phyloP scores from a whole-genome alignment of 2,797 vertebrate genomes.

The Natrix natrix region DNA sequence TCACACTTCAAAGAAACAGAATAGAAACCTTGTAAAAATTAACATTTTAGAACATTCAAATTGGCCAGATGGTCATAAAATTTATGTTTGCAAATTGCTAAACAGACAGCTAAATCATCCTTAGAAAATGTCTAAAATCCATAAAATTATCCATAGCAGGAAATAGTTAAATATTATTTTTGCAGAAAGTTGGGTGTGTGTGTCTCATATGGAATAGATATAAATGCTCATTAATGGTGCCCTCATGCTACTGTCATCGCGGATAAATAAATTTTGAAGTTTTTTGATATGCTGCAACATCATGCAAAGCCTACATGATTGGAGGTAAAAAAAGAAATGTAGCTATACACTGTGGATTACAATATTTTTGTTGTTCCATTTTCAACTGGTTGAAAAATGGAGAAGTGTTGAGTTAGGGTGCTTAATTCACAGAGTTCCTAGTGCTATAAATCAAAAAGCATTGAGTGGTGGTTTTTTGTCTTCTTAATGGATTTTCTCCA shows the following conservation, averaged over 20 bases:
- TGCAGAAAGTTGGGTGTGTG: not conserved
- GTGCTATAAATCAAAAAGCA: not conserved
- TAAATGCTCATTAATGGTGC: not conserved
- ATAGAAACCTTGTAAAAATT: constrained; percentile 18
- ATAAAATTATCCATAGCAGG: not conserved
- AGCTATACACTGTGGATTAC: too few species aligned
- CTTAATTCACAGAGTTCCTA: not conserved
- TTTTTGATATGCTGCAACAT: not conserved
- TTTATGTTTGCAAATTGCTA: constrained; percentile 3
- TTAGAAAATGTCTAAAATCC: constrained; percentile 10
- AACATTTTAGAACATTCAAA: not conserved
- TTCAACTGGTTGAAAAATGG: not conserved
- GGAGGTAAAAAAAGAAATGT: not conserved
- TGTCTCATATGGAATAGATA: not conserved
- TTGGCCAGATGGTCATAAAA: not conserved
- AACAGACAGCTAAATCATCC: constrained; percentile 26
- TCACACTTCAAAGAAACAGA: constrained; percentile 40
- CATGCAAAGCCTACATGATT: not conserved
- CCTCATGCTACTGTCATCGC: not conserved
- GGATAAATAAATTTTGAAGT: not conserved
- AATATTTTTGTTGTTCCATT: not conserved
- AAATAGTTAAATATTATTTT: not conserved
- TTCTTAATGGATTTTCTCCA: not conserved
- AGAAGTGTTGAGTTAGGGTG: not conserved
- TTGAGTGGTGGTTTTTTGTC: not conserved